These are phyloP conservation scores for Tenualosa ilisha DNA, from an alignment of 2,797 vertebrate genomes.

Conservation along the genomic window DNA sequence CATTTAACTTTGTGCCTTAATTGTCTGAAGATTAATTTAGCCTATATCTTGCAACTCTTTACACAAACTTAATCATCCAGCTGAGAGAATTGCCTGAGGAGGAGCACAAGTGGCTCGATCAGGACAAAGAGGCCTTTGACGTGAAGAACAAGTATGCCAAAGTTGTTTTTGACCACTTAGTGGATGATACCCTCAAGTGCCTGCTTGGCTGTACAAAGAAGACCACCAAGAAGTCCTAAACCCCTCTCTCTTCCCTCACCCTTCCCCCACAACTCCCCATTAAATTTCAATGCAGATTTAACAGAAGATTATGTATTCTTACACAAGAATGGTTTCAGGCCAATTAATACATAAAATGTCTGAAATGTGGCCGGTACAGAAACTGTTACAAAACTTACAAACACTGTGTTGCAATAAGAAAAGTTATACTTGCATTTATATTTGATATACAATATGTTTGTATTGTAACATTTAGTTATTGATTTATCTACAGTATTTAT, in stretches of 20 bases:
- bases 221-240: background rate
- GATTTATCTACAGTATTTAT: too few relatives aligned
- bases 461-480: too few relatives aligned
- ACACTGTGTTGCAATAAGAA: too few relatives aligned
- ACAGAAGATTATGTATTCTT: background rate
- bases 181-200: background rate
- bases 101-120: background rate
- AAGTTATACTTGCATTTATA: too few relatives aligned
- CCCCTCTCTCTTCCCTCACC: too few relatives aligned
- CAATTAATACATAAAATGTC: background rate
- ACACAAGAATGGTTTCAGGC: background rate
- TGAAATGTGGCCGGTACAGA: too few relatives aligned
- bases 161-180: background rate
- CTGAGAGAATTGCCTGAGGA: background rate
- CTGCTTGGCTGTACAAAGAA: background rate
- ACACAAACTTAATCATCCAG: background rate
- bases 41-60: background rate
- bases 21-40: background rate
- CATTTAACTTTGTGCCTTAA: too few relatives aligned
- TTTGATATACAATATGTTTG: too few relatives aligned
- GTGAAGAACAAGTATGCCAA: background rate
- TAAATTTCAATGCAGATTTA: background rate
- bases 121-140: background rate
- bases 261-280: background rate
- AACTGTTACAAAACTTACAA: too few relatives aligned